These are phyloP conservation scores for Anneissia japonica DNA, from an alignment of 35 echinoderm and acorn worm genomes.

Conservation along the genomic window DNA sequence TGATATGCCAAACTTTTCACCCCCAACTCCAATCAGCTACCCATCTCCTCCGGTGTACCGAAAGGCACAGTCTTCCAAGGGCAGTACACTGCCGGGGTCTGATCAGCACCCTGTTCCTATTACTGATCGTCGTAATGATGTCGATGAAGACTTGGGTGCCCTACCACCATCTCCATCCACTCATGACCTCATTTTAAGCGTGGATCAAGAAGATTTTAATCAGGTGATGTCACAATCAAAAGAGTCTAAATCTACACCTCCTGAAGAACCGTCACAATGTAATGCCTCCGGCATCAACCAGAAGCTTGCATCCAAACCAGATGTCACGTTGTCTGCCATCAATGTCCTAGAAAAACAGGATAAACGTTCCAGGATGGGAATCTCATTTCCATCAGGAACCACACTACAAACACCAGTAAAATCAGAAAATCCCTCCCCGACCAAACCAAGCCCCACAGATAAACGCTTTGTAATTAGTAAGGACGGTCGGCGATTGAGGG, in stretches of 20 bases:
- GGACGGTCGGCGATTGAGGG: not conserved
- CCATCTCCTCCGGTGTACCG: not conserved
- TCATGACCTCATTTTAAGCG: not conserved
- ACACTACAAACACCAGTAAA: not conserved
- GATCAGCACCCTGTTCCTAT: not conserved
- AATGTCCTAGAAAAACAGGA: not conserved
- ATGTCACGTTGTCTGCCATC: not conserved
- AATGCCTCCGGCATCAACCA: not conserved
- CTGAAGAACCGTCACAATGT: not conserved
- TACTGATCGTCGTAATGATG: not conserved
- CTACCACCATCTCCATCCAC: not conserved
- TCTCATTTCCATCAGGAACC: not conserved
- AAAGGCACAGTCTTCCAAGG: not conserved
- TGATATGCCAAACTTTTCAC: constrained; percentile 8
- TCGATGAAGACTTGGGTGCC: not conserved
- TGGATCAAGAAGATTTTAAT: not conserved
- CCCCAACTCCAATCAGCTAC: constrained; percentile 7
- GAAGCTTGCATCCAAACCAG: not conserved
- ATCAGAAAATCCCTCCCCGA: not conserved
- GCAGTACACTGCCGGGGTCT: not conserved
- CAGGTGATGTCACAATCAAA: too few species aligned
- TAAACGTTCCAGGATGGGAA: not conserved
- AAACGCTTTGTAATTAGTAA: not conserved
- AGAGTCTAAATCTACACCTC: not conserved
- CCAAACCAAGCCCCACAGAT: not conserved